Conservation (phyloP, 1,140 invertebrate species). For the Melipona quadrifasciata region DNA sequence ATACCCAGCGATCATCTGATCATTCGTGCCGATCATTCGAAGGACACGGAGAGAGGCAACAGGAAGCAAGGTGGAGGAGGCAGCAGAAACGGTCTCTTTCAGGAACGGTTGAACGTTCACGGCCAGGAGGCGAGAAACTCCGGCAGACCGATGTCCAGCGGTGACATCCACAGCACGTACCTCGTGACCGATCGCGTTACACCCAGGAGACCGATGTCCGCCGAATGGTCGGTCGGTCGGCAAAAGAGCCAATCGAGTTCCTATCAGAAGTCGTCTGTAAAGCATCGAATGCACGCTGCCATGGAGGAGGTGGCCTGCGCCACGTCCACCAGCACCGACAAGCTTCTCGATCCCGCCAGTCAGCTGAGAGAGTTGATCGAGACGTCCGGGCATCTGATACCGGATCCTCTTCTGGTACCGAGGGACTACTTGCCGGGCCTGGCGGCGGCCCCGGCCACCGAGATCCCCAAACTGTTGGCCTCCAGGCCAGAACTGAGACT, state of each 20-base stretch:
- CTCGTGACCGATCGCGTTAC: constrained; percentile 42
- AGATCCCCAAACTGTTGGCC: constrained; percentile 88
- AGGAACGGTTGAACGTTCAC: constrained; percentile 48
- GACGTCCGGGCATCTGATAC: constrained; percentile 87
- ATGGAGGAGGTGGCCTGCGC: constrained; percentile 35
- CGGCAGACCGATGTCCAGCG: constrained; percentile 66
- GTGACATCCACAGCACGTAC: constrained; percentile 65
- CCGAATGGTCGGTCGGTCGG: constrained; percentile 59
- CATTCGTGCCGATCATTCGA: constrained; percentile 8
- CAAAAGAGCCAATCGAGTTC: constrained; percentile 26
- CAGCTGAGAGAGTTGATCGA: constrained; percentile 88
- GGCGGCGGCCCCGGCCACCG: constrained; percentile 87
- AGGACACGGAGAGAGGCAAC: constrained; percentile 4
- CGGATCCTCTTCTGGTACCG: constrained; percentile 90
- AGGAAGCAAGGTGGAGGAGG: not conserved
- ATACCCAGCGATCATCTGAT: constrained; percentile 17
- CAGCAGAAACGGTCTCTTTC: constrained; percentile 25
- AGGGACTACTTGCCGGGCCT: constrained; percentile 87
- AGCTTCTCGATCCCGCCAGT: constrained; percentile 84
- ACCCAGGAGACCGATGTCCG: constrained; percentile 63
- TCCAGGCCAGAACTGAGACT: constrained; percentile 87
- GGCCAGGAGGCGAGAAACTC: constrained; percentile 41
- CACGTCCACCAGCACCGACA: constrained; percentile 61
- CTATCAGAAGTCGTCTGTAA: constrained; percentile 41
- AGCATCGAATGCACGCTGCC: not conserved